Evolutionary conservation across 2,888 invertebrate genomes (phyloP), one percentile per base, ranked within the genome.

Genomic region (Pantelozetes paolii): DNA sequence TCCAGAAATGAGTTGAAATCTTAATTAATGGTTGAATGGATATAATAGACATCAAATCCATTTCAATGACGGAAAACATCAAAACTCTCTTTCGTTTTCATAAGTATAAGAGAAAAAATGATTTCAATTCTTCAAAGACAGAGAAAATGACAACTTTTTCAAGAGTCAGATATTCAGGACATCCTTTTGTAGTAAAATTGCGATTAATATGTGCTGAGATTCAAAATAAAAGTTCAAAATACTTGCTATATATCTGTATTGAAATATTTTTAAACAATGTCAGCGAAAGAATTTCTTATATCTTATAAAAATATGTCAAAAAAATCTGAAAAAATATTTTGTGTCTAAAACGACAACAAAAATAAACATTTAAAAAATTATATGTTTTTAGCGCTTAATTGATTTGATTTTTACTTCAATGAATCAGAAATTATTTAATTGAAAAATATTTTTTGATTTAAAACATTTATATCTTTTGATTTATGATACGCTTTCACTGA

Each of bases 11-110:
- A 36, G 23, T 62, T 67, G 40, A 67, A 67, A 67, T 67, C 67
- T 67, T 67, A 67, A 67, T 67, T 67, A 67, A 67, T 67, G 67
- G 40, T 40, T 67, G 20, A 67, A 67, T 67, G 40, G 15, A 67
- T 67, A 67, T 67, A 42, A 67, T 67, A 36, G 67, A 67, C 67
- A 67, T 23, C 11, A 42, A 67, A 67, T 67, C 67, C 11, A 67
- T 67, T 67, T 67, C 11, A 36, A 23, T 23, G 20, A 23, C 15
- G 36, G 18, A 42, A 67, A 67, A 67, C 67, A 40, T 67, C 30
- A 59, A 23, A 28, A 23, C 9, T 59, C 32, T 9, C 8, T 5
- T 59, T 59, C 28, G 30, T 18, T n/a, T n/a, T n/a, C 20, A 15
- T 2, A 59, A 32, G 23, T 30, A 9, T n/a, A 54, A n/a, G n/a